Base-by-base conservation (phyloP, 2,113 vertebrate genomes). In the Pristiophorus japonicus region DNA sequence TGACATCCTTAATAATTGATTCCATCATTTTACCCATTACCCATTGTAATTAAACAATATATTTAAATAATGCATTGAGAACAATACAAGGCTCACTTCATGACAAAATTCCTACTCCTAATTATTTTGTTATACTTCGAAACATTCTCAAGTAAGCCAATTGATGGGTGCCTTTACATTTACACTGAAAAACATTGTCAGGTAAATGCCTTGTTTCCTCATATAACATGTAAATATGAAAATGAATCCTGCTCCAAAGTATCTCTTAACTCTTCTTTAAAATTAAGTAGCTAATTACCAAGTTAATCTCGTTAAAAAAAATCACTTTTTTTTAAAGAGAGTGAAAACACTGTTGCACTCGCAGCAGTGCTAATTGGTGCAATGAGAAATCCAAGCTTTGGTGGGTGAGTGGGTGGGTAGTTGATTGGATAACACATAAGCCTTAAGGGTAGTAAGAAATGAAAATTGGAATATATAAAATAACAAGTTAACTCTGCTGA, bases 341-440 rank as follows among this genome's bases (percentile, higher is more conserved):
- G 93, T 16, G 34, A 94, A 92, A 67, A 70, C 42, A 94, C 70
- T 94, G 47, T 94, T 94, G 42, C 51, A 73, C 4, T 27, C 66
- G 51, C 42, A 73, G 93, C 42, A 94, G 93, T 27, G 93, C 45
- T 94, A 94, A 94, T 94, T 94, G 93, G 65, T 51, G 12, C 47
- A 94, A 51, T 70, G 93, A 94, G 27, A 94, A 70, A 94, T 70
- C 66, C 30, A 30, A 70, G 45, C 93, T 70, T 70, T 12, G 30
- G 65, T 73, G 38, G 24, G 42, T 70, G 93, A 94, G 66, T 94
- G 93, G 93, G 93, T 70, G 93, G 93, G 73, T 70, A 70, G 65
- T 63, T 94, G 66, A 94, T 94, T 67, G 65, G 93, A 94, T 70
- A 27, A 51, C 42, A 70, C 42, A 51, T 34, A 11, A 92, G 38